Percentiles rank a stretch among this genome's conserved stretches.
Conservation (phyloP, 1,140 invertebrate species). For the Drosophila grimshawi region DNA sequence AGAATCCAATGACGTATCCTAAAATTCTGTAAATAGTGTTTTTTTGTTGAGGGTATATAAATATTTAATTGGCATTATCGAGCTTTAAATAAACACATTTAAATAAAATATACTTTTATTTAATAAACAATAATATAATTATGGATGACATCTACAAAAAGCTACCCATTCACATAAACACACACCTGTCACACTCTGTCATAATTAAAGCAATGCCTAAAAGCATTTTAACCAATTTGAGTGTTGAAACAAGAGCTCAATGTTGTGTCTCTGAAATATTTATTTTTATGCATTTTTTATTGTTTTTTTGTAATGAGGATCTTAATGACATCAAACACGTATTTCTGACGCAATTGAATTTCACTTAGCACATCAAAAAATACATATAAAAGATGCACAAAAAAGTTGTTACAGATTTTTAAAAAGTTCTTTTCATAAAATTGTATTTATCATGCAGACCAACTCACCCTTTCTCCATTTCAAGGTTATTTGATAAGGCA, state of each 20-base stretch:
- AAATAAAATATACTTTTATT: constrained; percentile 18
- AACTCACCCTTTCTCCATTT: neutral
- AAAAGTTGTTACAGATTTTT: neutral
- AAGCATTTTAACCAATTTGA: constrained; percentile 11
- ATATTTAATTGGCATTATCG: constrained; percentile 1
- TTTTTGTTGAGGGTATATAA: constrained; percentile 1
- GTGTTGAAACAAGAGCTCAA: neutral
- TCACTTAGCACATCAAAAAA: neutral
- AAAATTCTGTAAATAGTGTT: neutral
- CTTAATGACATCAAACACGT: too few species aligned
- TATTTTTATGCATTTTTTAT: neutral
- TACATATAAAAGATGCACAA: neutral
- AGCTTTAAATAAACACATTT: constrained; percentile 10
- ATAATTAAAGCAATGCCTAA: constrained; percentile 16
- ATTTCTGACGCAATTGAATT: too few species aligned
- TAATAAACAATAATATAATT: constrained; percentile 18
- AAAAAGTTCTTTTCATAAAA: neutral
- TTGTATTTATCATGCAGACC: neutral
- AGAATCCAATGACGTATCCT: constrained; percentile 11
- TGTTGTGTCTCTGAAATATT: too few species aligned
- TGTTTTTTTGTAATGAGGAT: too few species aligned
- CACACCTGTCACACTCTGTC: neutral
- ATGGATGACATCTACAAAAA: constrained; percentile 20
- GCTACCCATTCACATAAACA: neutral
- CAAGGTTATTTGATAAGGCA: constrained; percentile 11